phyloP scores from a whole-genome alignment of 1,140 invertebrate genomes.

The Phenacoccus solenopsis region DNA sequence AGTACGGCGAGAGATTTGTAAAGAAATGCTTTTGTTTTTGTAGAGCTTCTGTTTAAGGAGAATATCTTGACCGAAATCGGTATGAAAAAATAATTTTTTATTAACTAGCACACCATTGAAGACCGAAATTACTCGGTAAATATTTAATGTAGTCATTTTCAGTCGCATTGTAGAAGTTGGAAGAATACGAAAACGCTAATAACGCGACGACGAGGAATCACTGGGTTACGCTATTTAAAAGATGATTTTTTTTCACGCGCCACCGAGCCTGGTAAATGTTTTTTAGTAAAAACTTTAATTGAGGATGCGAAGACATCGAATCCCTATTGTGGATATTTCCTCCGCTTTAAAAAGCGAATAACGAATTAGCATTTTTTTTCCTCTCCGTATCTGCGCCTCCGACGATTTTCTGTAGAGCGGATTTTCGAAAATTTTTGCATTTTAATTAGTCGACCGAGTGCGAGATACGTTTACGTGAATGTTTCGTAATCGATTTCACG shows the following conservation, averaged over 20 bases:
- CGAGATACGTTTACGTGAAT: not conserved
- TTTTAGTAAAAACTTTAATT: not conserved
- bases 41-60: no score
- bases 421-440: not conserved
- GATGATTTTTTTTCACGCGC: not conserved
- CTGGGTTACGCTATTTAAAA: not conserved
- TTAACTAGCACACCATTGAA: not conserved
- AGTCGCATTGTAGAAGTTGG: not conserved
- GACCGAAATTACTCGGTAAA: not conserved
- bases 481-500: not conserved
- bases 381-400: not conserved
- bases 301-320: conserved; percentile 1
- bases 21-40: no score
- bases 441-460: not conserved
- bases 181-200: no score
- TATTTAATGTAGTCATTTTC: not conserved
- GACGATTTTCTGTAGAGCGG: not conserved
- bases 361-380: not conserved
- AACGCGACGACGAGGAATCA: not conserved
- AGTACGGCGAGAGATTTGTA: no score
- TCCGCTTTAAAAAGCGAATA: not conserved
- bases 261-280: not conserved
- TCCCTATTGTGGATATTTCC: conserved; percentile 1
- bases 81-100: not conserved
- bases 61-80: not conserved